Percentiles rank a stretch among this genome's conserved stretches.
Evolutionary conservation across 2,888 invertebrate genomes (phyloP).

Genomic region (Protophormia terraenovae): DNA sequence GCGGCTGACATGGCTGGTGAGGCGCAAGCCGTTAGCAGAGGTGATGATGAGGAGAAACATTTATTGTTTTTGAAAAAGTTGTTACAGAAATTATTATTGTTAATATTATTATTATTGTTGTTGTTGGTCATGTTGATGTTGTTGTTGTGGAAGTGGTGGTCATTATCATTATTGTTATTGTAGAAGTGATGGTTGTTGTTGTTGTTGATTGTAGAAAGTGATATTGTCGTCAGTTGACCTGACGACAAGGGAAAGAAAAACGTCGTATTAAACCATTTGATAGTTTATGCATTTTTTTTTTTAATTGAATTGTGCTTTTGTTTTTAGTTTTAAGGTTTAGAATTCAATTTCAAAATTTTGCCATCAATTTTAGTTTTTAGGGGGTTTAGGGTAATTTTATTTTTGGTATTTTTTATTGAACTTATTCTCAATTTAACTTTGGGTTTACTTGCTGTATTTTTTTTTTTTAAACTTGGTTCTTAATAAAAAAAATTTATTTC

Average conservation of each 20-base stretch:
- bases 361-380: constrained; percentile 52
- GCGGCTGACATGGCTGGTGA: constrained; percentile 77
- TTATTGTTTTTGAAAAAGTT: constrained; percentile 73
- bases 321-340: constrained; percentile 62
- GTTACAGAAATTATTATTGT: constrained; percentile 74
- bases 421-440: constrained; percentile 67
- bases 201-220: constrained; percentile 75
- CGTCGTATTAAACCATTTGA: constrained; percentile 81
- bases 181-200: constrained; percentile 71
- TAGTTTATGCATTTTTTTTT: constrained; percentile 57
- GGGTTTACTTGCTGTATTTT: constrained; percentile 63
- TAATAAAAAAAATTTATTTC: constrained; percentile 74
- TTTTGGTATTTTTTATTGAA: constrained; percentile 38
- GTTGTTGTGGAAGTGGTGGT: constrained; percentile 72
- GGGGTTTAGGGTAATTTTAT: constrained; percentile 22
- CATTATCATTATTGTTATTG: constrained; percentile 73
- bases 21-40: constrained; percentile 34
- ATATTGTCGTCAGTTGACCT: constrained; percentile 82
- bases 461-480: constrained; percentile 53
- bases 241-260: constrained; percentile 82
- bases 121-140: constrained; percentile 73
- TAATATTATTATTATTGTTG: constrained; percentile 75
- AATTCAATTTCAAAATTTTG: constrained; percentile 69
- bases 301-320: constrained; percentile 47
- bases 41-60: constrained; percentile 68